Evolutionary conservation across 2,797 vertebrate genomes (phyloP), one percentile per base, ranked within the genome.

Genomic region (Myoxocephalus aenaeus): DNA sequence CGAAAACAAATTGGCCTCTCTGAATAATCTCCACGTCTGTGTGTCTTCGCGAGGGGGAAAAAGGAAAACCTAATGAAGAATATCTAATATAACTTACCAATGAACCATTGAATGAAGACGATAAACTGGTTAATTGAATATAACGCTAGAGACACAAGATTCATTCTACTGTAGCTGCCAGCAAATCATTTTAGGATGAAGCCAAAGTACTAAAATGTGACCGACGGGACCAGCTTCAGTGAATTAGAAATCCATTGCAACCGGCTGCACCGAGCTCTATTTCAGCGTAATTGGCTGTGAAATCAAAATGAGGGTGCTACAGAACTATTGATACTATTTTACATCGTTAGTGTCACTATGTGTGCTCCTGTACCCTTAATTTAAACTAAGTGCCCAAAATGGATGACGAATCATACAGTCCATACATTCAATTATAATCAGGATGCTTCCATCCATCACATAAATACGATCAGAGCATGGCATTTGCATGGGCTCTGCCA

Each of bases 221-320:
- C 3, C 17, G 9, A 51, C 44, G 17, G n/a, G 32, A 64, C 25
- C 36, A 32, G 42, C 34, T 38, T 62, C 14, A 6, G n/a, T 65
- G 74, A 56, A 74, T 48, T 48, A 27, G 8, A 40, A n/a, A 54
- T 58, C 40, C 63, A 72, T 57, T 58, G 7, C 15, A 44, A 59
- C 12, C 25, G 34, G 32, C 46, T 13, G 38, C 18, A 38, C 32
- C 32, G 18, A 18, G n/a, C 29, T 7, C 38, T 1, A n/a, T 7
- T 20, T 54, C 20, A 27, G 42, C 22, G 18, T 18, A 48, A 50
- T 46, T 20, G 11, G 14, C 7, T 40, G 2, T 34, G 57, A 61
- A 27, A 38, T 29, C 8, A 25, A 46, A 59, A 51, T 17, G 12
- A 25, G 9, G n/a, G 34, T 12, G n/a, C 58, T 44, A 17, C n/a